A percentile compares a stretch with the other conserved stretches of the same genome.
These are phyloP conservation scores for Xylocopa sonorina DNA, from an alignment of 1,140 invertebrate species.

Conservation along the genomic window DNA sequence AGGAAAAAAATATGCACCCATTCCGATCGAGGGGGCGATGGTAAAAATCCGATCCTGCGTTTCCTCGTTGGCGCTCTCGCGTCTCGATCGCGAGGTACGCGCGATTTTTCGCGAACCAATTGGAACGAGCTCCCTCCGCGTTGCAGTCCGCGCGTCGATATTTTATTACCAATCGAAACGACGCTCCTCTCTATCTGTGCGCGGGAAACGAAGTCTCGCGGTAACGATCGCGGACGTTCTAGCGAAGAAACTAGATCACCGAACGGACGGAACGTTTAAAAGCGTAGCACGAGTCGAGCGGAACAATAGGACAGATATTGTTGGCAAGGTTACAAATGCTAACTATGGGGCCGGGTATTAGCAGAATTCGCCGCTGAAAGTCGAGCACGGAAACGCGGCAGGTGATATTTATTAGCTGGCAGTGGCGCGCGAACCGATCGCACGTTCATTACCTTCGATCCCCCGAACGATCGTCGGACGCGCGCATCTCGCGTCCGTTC, in stretches of 20 bases:
- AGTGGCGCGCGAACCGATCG: no score
- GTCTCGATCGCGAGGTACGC: no score
- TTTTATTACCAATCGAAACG: no score
- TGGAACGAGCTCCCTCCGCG: no score
- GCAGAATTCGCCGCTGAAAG: neutral
- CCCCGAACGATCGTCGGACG: no score
- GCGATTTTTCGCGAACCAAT: no score
- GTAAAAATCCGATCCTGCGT: neutral
- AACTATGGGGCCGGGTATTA: constrained; percentile 16
- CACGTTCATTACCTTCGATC: no score
- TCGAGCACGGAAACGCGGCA: neutral
- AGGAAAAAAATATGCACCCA: neutral
- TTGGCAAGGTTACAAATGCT: constrained; percentile 20
- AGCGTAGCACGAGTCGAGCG: neutral
- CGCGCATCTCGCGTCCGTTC: no score
- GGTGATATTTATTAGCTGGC: no score
- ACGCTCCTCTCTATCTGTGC: no score
- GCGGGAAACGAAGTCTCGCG: constrained; percentile 10
- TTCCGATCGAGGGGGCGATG: neutral
- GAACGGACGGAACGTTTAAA: neutral
- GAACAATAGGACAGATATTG: constrained; percentile 8
- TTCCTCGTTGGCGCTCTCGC: no score
- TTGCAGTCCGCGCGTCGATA: no score
- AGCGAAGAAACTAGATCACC: constrained; percentile 24
- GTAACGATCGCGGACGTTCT: neutral